Evolutionary conservation across 1,140 invertebrate genomes (phyloP), one percentile per base, ranked within the genome.

Genomic region (Melitaea cinxia): DNA sequence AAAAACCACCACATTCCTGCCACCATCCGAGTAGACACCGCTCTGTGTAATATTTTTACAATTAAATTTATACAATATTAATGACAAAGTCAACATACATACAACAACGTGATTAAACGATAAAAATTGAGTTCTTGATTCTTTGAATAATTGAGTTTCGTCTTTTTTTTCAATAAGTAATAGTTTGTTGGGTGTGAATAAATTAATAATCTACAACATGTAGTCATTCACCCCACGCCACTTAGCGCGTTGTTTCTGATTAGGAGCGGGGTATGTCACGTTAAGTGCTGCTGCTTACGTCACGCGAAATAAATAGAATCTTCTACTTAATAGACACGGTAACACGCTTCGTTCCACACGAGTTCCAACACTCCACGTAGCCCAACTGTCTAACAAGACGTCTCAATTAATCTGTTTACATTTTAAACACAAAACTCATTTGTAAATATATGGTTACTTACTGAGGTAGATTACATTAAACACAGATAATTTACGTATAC

Each of bases 1-100:
- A 99, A 99, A 89, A 99, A 98, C 97, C 97, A 99, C 98, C 98
- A 99, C 93, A 97, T 98, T 37, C 93, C 93, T 7, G 96, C 97
- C 3, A 98, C 96, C 94, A 98, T 96, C 64, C 97, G 92, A 0
- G 97, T 98, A 2, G 96, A 96, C 7, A 96, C 93, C 52, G 96
- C 96, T 89, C 96, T 96, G 81, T 47, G 91, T 74, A 24, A 59
- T 17, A 52, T 52, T 30, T 30, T 4, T 6, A 30, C 17, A 1
- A 19, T 50, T 30, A 15, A 30, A 28, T 26, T 52, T 4, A 21
- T 15, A 39, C 6, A 14, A 39, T 39, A n/a, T 39, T 39, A 14
- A 39, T 39, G 4, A 6, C 37, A 39, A 39, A 15, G 2, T 12
- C 23, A 2, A 17, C 45, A 23, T 14, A 0, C n/a, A n/a, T n/a